Conservation (phyloP, 1,140 invertebrate species). For the Drosophila willistoni region DNA sequence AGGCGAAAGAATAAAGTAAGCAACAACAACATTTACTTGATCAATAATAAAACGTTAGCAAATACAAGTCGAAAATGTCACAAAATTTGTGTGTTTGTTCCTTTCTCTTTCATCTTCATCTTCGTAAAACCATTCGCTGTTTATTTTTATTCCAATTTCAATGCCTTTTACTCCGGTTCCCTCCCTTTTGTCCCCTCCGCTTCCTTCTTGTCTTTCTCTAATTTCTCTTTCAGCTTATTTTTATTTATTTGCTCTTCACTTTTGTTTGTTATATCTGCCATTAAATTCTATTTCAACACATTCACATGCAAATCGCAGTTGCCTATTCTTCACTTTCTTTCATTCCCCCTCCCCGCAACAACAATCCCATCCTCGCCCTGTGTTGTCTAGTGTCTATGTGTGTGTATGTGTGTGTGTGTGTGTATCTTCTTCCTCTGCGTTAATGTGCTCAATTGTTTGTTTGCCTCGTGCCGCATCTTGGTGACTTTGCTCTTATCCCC, state of each 20-base stretch:
- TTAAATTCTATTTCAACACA: conserved; percentile 77
- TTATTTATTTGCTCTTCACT: conserved; percentile 72
- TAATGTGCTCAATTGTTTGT: conserved; percentile 79
- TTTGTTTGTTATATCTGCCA: conserved; percentile 59
- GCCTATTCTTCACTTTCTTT: conserved; percentile 2
- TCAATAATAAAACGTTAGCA: neutral
- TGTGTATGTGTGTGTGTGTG: conserved; percentile 9
- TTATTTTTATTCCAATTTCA: conserved; percentile 6
- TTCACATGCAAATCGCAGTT: conserved; percentile 72
- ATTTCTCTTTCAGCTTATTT: conserved; percentile 50
- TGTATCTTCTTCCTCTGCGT: conserved; percentile 56
- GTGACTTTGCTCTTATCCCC: too few relatives aligned
- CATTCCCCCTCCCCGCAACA: conserved; percentile 6
- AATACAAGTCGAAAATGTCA: neutral
- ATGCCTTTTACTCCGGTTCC: neutral
- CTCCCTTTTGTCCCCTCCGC: neutral
- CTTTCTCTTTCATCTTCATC: neutral
- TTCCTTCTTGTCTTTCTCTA: conserved; percentile 16
- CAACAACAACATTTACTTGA: neutral
- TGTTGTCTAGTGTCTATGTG: neutral
- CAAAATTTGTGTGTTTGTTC: neutral
- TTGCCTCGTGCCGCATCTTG: conserved; percentile 53
- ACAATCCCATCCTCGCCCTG: neutral
- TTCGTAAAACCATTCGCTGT: neutral
- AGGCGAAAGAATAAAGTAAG: neutral